phyloP scores from a whole-genome alignment of 2,113 vertebrate species.

The Bettongia penicillata region DNA sequence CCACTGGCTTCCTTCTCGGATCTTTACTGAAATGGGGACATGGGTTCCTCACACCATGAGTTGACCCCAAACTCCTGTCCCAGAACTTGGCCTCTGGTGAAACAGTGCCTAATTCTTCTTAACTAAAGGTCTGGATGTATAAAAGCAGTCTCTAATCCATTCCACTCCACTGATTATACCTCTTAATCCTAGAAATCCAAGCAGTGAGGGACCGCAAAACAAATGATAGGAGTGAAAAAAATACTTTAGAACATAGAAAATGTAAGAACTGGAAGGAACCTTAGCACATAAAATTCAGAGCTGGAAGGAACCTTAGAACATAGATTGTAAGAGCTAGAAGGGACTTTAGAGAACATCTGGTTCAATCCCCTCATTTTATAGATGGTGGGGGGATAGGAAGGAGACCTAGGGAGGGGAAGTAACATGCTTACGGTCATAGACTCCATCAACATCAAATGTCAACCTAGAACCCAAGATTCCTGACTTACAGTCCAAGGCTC shows the following conservation, averaged over 20 bases:
- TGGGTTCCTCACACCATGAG: conserved; percentile 53
- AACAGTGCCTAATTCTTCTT: background rate
- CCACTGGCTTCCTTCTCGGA: conserved; percentile 60
- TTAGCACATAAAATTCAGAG: background rate
- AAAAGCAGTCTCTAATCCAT: background rate
- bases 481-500: background rate
- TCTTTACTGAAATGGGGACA: conserved; percentile 39
- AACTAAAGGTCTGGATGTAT: background rate
- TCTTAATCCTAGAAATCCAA: background rate
- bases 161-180: background rate
- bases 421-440: background rate
- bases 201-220: background rate
- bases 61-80: conserved; percentile 54
- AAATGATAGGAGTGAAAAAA: background rate
- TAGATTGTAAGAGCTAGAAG: background rate
- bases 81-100: conserved; percentile 14
- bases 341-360: background rate
- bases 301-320: background rate
- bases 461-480: background rate
- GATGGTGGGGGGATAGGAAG: background rate
- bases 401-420: background rate
- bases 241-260: background rate
- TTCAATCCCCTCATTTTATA: background rate
- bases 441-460: background rate
- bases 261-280: background rate